Evolutionary conservation across 2,797 vertebrate genomes (phyloP).

Genomic region (Silurus lanzhouensis): DNA sequence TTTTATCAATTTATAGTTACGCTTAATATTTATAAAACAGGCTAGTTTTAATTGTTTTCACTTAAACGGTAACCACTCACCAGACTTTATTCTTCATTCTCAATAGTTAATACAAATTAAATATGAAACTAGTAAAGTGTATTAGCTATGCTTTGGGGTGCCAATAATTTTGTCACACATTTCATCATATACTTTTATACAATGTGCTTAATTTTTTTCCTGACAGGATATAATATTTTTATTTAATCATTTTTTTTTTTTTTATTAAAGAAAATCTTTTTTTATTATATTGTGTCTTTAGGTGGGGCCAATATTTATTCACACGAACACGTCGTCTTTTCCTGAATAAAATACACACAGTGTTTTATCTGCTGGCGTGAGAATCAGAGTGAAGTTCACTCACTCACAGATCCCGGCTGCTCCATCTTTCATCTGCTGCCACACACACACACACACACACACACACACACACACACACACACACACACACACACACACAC

Average conservation of each 20-base stretch:
- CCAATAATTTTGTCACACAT: not conserved
- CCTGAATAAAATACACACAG: not conserved
- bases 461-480: constrained; percentile 11
- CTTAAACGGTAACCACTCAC: too few species aligned
- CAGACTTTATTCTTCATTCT: too few species aligned
- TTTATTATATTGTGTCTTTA: not conserved
- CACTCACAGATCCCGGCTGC: not conserved
- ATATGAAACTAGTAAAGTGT: not conserved
- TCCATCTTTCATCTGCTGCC: constrained; percentile 19
- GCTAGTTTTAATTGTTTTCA: too few species aligned
- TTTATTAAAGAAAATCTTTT: too few species aligned
- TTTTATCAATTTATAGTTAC: not conserved
- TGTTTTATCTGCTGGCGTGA: not conserved
- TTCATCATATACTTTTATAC: not conserved
- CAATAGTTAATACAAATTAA: too few species aligned
- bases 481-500: not conserved
- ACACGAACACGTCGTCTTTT: not conserved
- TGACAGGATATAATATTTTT: not conserved
- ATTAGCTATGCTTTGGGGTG: not conserved
- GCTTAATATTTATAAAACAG: not conserved
- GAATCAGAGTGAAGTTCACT: constrained; percentile 9
- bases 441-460: constrained; percentile 15
- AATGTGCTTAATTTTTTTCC: not conserved
- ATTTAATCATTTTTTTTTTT: not conserved
- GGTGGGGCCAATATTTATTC: not conserved